Evolutionary conservation across 2,888 invertebrate species (phyloP).

Genomic region (Acanthopleura granulata): DNA sequence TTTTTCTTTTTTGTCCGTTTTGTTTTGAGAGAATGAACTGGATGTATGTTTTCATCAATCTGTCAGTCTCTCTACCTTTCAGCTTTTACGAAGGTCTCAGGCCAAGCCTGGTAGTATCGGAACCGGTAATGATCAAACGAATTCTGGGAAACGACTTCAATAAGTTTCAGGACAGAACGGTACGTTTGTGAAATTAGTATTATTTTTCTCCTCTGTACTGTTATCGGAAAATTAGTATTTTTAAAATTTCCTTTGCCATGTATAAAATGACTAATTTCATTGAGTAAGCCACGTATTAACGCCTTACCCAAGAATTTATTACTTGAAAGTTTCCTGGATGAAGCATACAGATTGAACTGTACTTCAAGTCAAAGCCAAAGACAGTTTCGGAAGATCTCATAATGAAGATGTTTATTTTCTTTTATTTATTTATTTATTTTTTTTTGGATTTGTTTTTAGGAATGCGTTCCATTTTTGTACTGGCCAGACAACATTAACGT

Average conservation of each 20-base stretch:
- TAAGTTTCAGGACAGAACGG: conserved; percentile 44
- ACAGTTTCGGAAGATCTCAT: background rate
- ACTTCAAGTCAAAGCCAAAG: background rate
- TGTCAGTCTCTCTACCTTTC: conserved; percentile 19
- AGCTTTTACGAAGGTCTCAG: conserved; percentile 50
- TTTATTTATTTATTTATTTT: too few relatives aligned
- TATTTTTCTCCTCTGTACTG: background rate
- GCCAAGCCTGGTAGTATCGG: conserved; percentile 46
- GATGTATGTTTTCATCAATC: background rate
- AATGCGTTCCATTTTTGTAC: conserved; percentile 41
- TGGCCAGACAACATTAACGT: conserved; percentile 35
- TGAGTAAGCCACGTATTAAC: too few relatives aligned
- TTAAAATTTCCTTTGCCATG: too few relatives aligned
- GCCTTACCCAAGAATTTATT: too few relatives aligned
- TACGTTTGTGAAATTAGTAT: conserved; percentile 23
- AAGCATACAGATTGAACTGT: background rate
- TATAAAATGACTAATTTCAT: too few relatives aligned
- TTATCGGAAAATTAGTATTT: too few relatives aligned
- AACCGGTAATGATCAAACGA: conserved; percentile 42
- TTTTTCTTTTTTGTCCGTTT: background rate
- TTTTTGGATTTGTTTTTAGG: conserved; percentile 26
- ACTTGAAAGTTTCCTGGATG: too few relatives aligned
- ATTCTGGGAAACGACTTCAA: conserved; percentile 44
- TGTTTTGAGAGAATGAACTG: background rate
- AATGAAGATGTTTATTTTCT: background rate